Base-by-base conservation (phyloP, 2,113 vertebrate species). In the Progne subis region DNA sequence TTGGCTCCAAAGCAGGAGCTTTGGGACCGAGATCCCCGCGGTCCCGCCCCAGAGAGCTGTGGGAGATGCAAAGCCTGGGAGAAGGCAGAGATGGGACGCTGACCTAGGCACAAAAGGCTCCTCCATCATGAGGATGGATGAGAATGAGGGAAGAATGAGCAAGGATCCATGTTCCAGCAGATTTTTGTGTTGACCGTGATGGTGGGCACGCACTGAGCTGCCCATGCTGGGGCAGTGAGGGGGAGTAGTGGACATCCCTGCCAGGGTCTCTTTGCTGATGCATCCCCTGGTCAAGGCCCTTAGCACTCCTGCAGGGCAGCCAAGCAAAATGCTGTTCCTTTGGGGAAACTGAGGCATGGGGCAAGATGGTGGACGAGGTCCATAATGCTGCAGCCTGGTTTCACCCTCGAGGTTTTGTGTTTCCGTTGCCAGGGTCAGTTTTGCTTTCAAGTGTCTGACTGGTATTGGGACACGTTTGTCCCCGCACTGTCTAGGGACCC, bases 201-300 rank as follows among this genome's bases (percentile, higher is more conserved):
- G 37, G 16, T 1, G 9, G 41, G 53, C 46, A 59, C 3, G 1
- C 1, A 0, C 16, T 2, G 8, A 52, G 64, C 64, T 24, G 52
- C 37, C 37, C 1, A 0, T 29, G 52, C 32, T 10, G 12, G 8
- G 47, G 9, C 0, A 1, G 12, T 1, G 3, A 23, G 46, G 44
- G 5, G 2, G 18, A 28, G 34, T 8, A 19, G 21, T 71, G 70
- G 52, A 10, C 29, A 14, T 4, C 20, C 5, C 23, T 11, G 3
- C 17, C 1, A 6, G 12, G 28, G 24, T 41, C 21, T 53, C 37
- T 37, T 37, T 37, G 79, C 18, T 24, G 9, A 3, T 7, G 41
- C 9, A 2, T 18, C 24, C n/a, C 1, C 0, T 17, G 52, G 17
- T 50, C 5, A 5, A 47, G 17, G 31, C 19, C 13, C 17, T 46